Base-by-base conservation (phyloP, 2,113 vertebrate species). In the Sebastes fasciatus region DNA sequence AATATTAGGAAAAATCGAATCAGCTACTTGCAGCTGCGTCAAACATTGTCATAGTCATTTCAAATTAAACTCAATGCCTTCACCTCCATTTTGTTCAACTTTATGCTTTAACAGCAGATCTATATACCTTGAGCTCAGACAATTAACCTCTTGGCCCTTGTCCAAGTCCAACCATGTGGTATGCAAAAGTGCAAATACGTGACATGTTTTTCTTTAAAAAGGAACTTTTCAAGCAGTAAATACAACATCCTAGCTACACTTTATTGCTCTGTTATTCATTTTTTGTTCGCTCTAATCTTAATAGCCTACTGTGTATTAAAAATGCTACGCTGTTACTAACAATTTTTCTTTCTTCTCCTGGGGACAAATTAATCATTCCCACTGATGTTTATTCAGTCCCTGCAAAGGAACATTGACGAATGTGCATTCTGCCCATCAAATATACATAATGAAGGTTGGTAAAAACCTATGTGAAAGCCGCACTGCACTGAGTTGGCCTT, bases 391-490 rank as follows among this genome's bases (percentile, higher is more conserved):
- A 70, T 70, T 66, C 46, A 62, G 76, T 62, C 34, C 23, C n/a
- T 63, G 48, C 12, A 48, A 68, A 71, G 51, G 8, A 57, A 55
- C 54, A 68, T 19, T 64, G 51, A 84, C 45, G 45, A 83, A 85
- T 78, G 61, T 66, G 76, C 72, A 67, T 70, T 67, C 26, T 74
- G 62, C 49, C 72, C 72, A 77, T 74, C 67, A 80, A 46, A 74
- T 64, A 55, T 71, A 51, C 62, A 72, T 64, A 77, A 86, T 74
- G 65, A 80, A 63, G 49, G 34, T 45, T 64, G 48, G 54, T 70
- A 1, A 77, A 85, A 83, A 79, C 48, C 0, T 54, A 26, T 40
- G 40, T 19, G 62, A 80, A 71, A 77, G 77, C 55, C 51, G 55
- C 61, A 52, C 1, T 6, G 26, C 42, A 12, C n/a, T 48, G 57